Base-by-base conservation (phyloP, 2,113 vertebrate species). In the Peromyscus maniculatus region DNA sequence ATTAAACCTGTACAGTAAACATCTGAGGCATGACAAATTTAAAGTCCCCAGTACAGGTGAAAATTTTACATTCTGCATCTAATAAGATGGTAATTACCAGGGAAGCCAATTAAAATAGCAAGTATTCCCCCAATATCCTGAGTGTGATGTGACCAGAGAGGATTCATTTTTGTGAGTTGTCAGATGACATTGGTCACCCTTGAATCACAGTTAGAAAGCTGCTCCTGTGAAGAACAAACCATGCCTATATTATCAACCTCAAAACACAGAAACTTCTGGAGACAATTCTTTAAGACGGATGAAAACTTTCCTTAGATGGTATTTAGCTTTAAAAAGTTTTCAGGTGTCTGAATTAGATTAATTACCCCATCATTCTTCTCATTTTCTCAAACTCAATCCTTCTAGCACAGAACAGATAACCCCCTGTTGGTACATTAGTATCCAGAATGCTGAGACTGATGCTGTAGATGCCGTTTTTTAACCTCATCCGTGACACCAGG, bases 271-370 rank as follows among this genome's bases (percentile, higher is more conserved):
- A 46, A 33, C 4, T 67, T 31, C 4, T 33, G 26, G 24, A 33
- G 69, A 88, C 28, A 80, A 0, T 59, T 83, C 52, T 67, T 6
- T 12, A 80, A n/a, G 13, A 89, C 15, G 77, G 91, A 93, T 72
- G 12, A 69, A 52, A 84, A 66, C 36, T 55, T 91, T 82, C 5
- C 59, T 55, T 93, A 66, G 80, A 22, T 75, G 67, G 4, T 87
- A 46, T 89, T 95, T 95, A 78, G 49, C 93, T 92, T 79, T 31
- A 19, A 17, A 86, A 91, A 89, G 78, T 87, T 96, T 97, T 96
- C 92, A 97, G 92, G 89, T 97, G 66, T 95, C 87, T 92, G 83
- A 96, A 89, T 95, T 95, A 97, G 91, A 96, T 96, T 93, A 97
- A 91, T 97, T 97, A 92, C 69, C 26, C 49, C 39, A 43, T 78